Evolutionary conservation across 2,113 vertebrate genomes (phyloP).

Genomic region (Malurus alboscapulatus): DNA sequence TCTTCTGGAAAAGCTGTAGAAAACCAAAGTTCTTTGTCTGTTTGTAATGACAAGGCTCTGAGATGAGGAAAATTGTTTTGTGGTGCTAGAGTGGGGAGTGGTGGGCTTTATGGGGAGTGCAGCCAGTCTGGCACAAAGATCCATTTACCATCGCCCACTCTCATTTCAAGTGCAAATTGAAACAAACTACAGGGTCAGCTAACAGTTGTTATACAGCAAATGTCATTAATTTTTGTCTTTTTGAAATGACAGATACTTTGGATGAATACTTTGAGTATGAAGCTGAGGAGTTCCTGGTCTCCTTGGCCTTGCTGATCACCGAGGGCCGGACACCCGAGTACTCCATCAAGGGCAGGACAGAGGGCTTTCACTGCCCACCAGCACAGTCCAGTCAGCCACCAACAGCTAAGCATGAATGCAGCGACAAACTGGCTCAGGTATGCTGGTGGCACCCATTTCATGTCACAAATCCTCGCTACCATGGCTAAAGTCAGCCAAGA

Average conservation of each 20-base stretch:
- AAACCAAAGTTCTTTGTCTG: background rate
- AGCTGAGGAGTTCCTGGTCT: conserved; percentile 95
- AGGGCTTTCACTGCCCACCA: conserved; percentile 95
- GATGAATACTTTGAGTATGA: conserved; percentile 98
- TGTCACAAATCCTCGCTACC: background rate
- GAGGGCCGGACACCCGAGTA: conserved; percentile 95
- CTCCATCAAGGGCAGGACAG: conserved; percentile 92
- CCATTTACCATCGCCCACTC: background rate
- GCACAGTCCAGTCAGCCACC: conserved; percentile 88
- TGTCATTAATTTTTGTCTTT: background rate
- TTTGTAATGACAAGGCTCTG: background rate
- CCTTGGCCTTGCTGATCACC: conserved; percentile 93
- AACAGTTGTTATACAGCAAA: background rate
- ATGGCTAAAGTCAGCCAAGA: background rate
- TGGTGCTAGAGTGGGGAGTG: background rate
- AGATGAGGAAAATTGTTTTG: background rate
- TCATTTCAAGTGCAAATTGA: background rate
- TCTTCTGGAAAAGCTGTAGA: background rate
- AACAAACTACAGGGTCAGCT: background rate
- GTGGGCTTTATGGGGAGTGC: background rate
- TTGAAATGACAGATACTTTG: conserved; percentile 78
- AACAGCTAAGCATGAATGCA: conserved; percentile 91
- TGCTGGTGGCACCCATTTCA: background rate
- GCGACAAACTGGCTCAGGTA: conserved; percentile 93
- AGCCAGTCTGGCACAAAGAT: background rate